phyloP scores from a whole-genome alignment of 1,140 invertebrate genomes.

The honey bee (Apis mellifera) region Amel_HAv3.1 CM009933.2:2204501-2205000 shows the following conservation, averaged over 20 bases:
- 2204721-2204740: no score
- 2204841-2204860: background rate
- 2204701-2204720: no score
- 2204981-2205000: background rate
- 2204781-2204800: no score
- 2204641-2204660: no score
- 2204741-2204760: no score
- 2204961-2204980: background rate
- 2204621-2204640: background rate
- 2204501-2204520: conserved; percentile 1
- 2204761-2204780: no score
- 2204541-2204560: conserved; percentile 25
- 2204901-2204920: conserved; percentile 3
- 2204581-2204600: background rate
- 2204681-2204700: no score
- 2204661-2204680: no score
- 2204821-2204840: background rate
- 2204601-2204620: background rate
- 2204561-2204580: background rate
- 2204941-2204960: background rate
- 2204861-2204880: background rate
- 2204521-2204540: background rate
- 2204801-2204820: no score
- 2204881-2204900: background rate
- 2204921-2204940: conserved; percentile 11